Evolutionary conservation across 2,797 vertebrate genomes (phyloP), one percentile per base, ranked within the genome.

Genomic region (Gymnothorax javanicus): DNA sequence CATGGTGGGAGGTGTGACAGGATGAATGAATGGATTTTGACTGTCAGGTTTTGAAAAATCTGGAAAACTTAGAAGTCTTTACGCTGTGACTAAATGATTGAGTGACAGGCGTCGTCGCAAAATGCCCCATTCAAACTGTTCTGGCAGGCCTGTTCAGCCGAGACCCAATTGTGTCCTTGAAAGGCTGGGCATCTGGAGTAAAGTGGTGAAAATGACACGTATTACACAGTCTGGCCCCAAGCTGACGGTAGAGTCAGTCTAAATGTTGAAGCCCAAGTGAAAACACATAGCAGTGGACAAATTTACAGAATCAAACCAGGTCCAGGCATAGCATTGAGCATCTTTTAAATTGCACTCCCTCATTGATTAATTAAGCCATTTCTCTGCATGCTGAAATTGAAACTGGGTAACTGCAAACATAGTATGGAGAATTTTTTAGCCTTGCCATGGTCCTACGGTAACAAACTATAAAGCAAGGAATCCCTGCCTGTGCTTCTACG

Each of bases 231-330:
- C 69, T 71, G 82, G 87, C 89, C 88, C 88, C 90, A 91, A 91
- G 91, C 82, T 88, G 87, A 85, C 82, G 86, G 59, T 20, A 87
- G 57, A 27, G 82, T 58, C 64, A 83, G 50, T 69, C 87, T 12
- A 54, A 81, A 87, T 87, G 89, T 91, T 87, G 87, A 89, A 89
- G 90, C 89, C 90, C 89, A 87, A 86, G 88, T 86, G 89, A 82
- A 85, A 87, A 88, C 86, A 90, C 88, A 89, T 88, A 86, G 90
- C 87, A 81, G 84, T 87, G 85, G 85, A 86, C 50, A 84, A 88
- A 71, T 91, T 90, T 91, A 91, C 69, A 82, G 86, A 75, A 67
- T 83, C 85, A 86, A 17, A 89, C 79, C 83, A 83, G 83, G 87
- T 85, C 88, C 88, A 84, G 57, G 85, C 73, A 52, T 83, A 89